Conservation (phyloP, 2,888 invertebrate species). For the Apamea sordens region DNA sequence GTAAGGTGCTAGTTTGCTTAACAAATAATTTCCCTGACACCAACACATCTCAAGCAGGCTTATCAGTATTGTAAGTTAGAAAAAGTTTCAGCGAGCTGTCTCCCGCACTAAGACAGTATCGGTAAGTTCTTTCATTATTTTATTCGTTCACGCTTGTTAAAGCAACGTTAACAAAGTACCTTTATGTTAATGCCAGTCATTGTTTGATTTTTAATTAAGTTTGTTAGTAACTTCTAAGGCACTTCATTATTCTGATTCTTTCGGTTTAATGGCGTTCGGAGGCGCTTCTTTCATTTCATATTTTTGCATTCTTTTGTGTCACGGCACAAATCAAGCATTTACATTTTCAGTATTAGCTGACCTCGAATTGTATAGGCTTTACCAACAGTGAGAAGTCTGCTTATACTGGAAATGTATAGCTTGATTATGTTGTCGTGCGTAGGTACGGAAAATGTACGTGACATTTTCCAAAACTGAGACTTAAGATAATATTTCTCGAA, state of each 20-base stretch:
- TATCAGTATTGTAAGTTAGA: slow-evolving; percentile 1
- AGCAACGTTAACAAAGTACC: not conserved
- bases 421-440: too few species aligned
- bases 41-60: not conserved
- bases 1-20: not conserved
- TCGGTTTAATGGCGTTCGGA: not conserved
- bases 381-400: too few species aligned
- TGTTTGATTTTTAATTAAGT: slow-evolving; percentile 10
- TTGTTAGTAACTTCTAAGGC: not conserved
- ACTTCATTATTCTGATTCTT: slow-evolving; percentile 2
- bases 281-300: too few species aligned
- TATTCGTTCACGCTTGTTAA: not conserved
- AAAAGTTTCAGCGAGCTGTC: slow-evolving; percentile 4
- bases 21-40: not conserved
- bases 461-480: too few species aligned
- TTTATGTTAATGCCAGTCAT: slow-evolving; percentile 2
- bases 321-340: too few species aligned
- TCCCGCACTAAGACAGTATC: not conserved
- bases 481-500: too few species aligned
- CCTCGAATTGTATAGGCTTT: too few species aligned
- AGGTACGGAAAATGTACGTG: too few species aligned
- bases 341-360: too few species aligned
- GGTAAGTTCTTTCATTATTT: slow-evolving; percentile 2
- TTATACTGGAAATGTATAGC: too few species aligned
- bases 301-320: too few species aligned